Evolutionary conservation across 2,797 vertebrate genomes (phyloP).

Genomic region (Philypnodon macrostomus): DNA sequence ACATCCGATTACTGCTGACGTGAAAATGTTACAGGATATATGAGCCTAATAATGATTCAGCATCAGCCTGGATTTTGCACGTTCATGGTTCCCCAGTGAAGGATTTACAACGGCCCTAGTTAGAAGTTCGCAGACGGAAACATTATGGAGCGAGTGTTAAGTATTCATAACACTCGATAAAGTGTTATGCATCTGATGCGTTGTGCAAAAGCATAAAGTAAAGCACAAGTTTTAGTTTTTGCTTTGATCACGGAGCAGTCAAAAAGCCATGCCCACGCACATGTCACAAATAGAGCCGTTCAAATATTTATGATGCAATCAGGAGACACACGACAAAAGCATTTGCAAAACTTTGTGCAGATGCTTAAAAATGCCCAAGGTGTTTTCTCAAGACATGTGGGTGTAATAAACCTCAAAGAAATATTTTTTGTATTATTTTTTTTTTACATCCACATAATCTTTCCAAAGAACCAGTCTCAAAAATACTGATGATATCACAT

Average conservation of each 20-base stretch:
- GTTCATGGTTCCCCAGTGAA: constrained; percentile 18
- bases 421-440: constrained; percentile 10
- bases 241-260: constrained; percentile 25
- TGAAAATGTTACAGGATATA: constrained; percentile 47
- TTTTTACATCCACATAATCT: constrained; percentile 44
- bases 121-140: constrained; percentile 29
- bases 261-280: constrained; percentile 33
- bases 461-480: constrained; percentile 34
- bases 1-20: constrained; percentile 59
- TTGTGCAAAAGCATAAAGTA: constrained; percentile 28
- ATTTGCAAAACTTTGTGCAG: constrained; percentile 39
- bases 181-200: constrained; percentile 8
- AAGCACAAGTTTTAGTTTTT: constrained; percentile 20
- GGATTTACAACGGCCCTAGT: constrained; percentile 43
- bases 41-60: constrained; percentile 63
- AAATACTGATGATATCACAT: constrained; percentile 60
- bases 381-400: constrained; percentile 60
- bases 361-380: constrained; percentile 42
- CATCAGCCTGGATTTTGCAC: constrained; percentile 39
- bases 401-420: constrained; percentile 56
- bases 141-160: constrained; percentile 20
- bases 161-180: constrained; percentile 35
- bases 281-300: constrained; percentile 51
- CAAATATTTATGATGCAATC: constrained; percentile 67
- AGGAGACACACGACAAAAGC: constrained; percentile 43